Conservation (phyloP, 1,140 invertebrate species). For the Bombus haemorrhoidalis region DNA sequence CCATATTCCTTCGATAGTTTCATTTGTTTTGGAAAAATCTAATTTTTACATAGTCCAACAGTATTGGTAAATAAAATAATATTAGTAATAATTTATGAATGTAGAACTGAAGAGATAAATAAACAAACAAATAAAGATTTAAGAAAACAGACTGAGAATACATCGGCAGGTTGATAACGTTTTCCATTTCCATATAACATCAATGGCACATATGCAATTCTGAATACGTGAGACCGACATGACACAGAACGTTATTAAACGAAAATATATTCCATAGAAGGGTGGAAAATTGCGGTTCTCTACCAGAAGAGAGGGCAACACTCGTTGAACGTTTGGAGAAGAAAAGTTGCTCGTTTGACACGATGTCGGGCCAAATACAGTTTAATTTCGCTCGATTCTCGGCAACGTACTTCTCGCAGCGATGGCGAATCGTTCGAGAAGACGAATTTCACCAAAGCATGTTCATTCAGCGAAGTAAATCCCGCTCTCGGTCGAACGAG, state of each 20-base stretch:
- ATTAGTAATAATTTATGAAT: not conserved
- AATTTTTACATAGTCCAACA: too few relatives aligned
- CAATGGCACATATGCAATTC: not conserved
- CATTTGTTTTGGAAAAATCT: not conserved
- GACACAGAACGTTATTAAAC: not conserved
- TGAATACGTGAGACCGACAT: not conserved
- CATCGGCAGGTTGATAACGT: not conserved
- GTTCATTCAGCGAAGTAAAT: not conserved
- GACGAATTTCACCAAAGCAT: not conserved
- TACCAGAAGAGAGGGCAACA: too few relatives aligned
- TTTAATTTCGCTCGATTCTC: constrained; percentile 19
- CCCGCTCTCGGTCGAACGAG: not conserved
- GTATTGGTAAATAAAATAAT: too few relatives aligned
- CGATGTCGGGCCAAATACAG: not conserved
- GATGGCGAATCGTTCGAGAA: not conserved
- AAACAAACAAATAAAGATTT: not conserved
- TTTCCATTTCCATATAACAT: not conserved
- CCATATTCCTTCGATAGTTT: not conserved
- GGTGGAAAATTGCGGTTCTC: not conserved
- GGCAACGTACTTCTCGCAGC: not conserved
- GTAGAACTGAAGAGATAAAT: not conserved
- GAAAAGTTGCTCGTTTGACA: not conserved
- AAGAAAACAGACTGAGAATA: not conserved
- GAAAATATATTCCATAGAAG: not conserved
- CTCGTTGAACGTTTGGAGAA: not conserved